These are phyloP conservation scores for Sander vitreus DNA, from an alignment of 2,113 vertebrate genomes.

Conservation along the genomic window DNA sequence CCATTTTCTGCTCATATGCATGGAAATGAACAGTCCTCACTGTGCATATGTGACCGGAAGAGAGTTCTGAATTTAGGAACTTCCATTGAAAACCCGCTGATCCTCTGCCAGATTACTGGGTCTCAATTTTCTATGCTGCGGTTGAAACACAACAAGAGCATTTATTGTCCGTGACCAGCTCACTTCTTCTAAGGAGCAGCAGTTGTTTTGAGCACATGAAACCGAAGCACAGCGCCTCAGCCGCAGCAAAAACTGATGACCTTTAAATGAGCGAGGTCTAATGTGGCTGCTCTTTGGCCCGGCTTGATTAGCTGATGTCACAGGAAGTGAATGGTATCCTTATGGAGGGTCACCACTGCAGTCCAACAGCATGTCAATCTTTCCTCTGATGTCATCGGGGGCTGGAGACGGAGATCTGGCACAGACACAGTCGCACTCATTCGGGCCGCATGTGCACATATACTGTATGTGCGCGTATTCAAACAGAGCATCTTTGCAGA, in stretches of 20 bases:
- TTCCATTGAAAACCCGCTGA: constrained; percentile 57
- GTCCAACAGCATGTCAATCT: constrained; percentile 18
- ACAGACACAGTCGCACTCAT: constrained; percentile 8
- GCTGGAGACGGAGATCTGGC: constrained; percentile 12
- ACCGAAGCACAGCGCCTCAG: constrained; percentile 18
- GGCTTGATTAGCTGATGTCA: constrained; percentile 70
- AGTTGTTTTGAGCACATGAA: constrained; percentile 65
- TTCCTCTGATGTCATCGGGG: constrained; percentile 54
- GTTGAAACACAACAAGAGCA: constrained; percentile 65
- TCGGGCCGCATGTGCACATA: background rate
- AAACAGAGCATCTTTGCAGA: constrained; percentile 15
- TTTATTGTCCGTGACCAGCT: constrained; percentile 65
- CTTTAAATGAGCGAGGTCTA: constrained; percentile 63
- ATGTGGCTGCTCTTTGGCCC: constrained; percentile 66
- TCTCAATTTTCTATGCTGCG: constrained; percentile 53
- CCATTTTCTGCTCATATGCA: background rate
- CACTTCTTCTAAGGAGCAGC: constrained; percentile 57
- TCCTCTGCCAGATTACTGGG: constrained; percentile 58
- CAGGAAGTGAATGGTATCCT: constrained; percentile 71
- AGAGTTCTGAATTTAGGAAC: constrained; percentile 45
- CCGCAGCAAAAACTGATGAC: constrained; percentile 42
- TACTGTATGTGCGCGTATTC: background rate
- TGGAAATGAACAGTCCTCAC: constrained; percentile 21
- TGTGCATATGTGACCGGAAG: constrained; percentile 23
- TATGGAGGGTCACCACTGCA: constrained; percentile 49